These are phyloP conservation scores for Cyanoderma ruficeps DNA, from an alignment of 2,113 vertebrate species.

Conservation along the genomic window DNA sequence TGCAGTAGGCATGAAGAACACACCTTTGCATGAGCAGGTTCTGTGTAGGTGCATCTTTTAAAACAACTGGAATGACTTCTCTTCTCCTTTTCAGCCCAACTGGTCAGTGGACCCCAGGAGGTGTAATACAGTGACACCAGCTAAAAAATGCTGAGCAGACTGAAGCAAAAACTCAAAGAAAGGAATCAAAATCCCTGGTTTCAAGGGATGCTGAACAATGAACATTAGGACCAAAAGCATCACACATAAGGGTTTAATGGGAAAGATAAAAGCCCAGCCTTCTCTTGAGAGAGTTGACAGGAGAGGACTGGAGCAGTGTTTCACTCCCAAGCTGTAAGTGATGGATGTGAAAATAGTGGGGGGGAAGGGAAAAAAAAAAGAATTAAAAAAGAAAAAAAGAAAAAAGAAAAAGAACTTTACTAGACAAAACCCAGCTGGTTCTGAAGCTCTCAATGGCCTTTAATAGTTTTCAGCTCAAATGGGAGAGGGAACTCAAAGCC, in stretches of 20 bases:
- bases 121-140: background rate
- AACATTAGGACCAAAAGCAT: background rate
- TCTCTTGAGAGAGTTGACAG: background rate
- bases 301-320: background rate
- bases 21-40: background rate
- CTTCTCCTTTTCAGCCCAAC: background rate
- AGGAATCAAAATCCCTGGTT: background rate
- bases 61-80: background rate
- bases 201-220: background rate
- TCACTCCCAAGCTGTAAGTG: background rate
- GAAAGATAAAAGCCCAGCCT: background rate
- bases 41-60: background rate
- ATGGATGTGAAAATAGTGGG: background rate
- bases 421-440: background rate
- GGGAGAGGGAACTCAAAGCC: slow-evolving; percentile 3
- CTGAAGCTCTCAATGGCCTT: background rate
- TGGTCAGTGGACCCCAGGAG: background rate
- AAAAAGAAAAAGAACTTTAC: background rate
- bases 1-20: background rate
- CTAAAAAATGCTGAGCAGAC: background rate
- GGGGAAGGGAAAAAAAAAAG: accelerated
- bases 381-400: no score
- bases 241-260: background rate
- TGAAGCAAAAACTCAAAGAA: background rate
- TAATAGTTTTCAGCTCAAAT: slow-evolving; percentile 9